Evolutionary conservation across 2,797 vertebrate species (phyloP), one percentile per base, ranked within the genome.

Genomic region (Xiphophorus birchmanni): DNA sequence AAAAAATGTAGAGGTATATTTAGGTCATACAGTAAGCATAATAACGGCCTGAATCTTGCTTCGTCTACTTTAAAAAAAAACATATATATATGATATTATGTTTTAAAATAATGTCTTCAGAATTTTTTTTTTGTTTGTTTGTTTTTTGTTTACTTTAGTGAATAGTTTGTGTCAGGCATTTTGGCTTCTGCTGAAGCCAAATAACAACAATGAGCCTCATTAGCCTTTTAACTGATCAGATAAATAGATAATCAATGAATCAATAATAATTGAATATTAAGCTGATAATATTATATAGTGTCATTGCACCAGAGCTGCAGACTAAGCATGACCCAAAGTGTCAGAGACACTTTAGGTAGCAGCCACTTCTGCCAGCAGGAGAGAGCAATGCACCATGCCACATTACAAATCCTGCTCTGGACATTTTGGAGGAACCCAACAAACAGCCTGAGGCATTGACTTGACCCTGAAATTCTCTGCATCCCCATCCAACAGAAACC

Each of bases 401-500:
- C 37, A 73, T 44, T 69, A 23, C 60, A 50, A 48, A 77, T 11
- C 18, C 42, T 47, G 17, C 42, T 47, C 56, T 35, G 42, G 13
- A 63, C 48, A 37, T 67, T 42, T 47, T 48, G 7, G 75, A 72
- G 12, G n/a, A 56, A 73, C n/a, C 54, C 67, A 78, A 78, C 48
- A 78, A 72, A 78, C 77, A 78, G 37, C 67, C 77, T 9, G 67
- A 78, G 77, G 77, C 48, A 60, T 37, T 73, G 77, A 74, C 78
- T 37, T 48, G 45, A 73, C 23, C 72, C 18, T 32, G 21, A 50
- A 74, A 42, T 73, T 50, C 56, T 45, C 71, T 32, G n/a, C n/a
- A 58, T 78, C 77, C 69, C 69, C 23, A 17, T 65, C 45, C 71
- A 74, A 37, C 47, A 50, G 32, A 74, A 6, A 47, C 50, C 60